Base-by-base conservation (phyloP, 2,888 invertebrate genomes). In the Pristionchus japonicus region DNA sequence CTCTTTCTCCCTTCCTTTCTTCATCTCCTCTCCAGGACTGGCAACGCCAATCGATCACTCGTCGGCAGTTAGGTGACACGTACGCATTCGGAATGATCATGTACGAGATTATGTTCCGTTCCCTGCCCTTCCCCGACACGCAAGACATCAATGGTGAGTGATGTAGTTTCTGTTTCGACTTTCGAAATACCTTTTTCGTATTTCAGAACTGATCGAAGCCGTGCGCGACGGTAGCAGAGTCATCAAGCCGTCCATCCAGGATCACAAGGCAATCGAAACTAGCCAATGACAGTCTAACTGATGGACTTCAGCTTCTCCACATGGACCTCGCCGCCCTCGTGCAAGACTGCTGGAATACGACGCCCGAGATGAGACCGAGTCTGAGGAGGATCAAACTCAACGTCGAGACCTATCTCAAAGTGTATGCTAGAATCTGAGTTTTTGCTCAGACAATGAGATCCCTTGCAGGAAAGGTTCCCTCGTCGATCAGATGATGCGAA, bases 401-500 rank as follows among this genome's bases (percentile, higher is more conserved):
- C 87, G 90, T 93, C 23, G 92, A 92, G 87, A 91, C 90, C 23
- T 92, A 92, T 86, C 89, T 92, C 85, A 92, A 92, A 89, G 90
- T 91, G 92, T 91, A 89, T 37, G 20, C 20, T n/a, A 17, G 34
- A 47, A 17, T 49, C n/a, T 34, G n/a, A 15, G 20, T 7, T 15
- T 17, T 0, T 34, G 15, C 1, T 2, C 27, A 31, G 20, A n/a
- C 64, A 3, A 3, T 34, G 15, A 15, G 17, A 27, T 9, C 61
- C 23, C 27, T 43, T 23, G 64, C 86, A 93, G 93, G 67, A 93
- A 93, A 85, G 94, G 94, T 67, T 91, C 91, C 31, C 89, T 94
- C 57, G 94, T 94, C 37, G 94, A 94, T 87, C 94, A 94, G 87
- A 94, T 94, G 93, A 94, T 93, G 90, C 88, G 92, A 31, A 92